These are phyloP conservation scores for Limnephilus rhombicus DNA, from an alignment of 2,888 invertebrate genomes.

Conservation along the genomic window DNA sequence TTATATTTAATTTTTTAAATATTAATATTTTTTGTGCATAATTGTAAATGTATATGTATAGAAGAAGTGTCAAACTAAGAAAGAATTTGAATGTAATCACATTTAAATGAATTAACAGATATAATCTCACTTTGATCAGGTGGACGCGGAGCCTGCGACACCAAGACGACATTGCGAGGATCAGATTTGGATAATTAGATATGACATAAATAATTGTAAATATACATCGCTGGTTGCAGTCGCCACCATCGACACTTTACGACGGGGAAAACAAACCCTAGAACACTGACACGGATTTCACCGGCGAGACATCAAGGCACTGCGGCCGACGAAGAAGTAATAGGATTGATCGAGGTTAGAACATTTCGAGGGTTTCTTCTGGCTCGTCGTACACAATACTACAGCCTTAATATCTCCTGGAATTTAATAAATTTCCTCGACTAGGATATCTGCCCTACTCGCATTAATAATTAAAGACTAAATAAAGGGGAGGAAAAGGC, in stretches of 20 bases:
- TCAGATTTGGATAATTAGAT: neutral
- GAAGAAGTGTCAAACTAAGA: neutral
- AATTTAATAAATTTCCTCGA: neutral
- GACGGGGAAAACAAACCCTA: neutral
- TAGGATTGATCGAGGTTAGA: neutral
- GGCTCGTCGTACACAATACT: neutral
- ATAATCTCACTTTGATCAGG: neutral
- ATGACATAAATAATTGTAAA: neutral
- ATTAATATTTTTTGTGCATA: neutral
- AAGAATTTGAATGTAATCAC: neutral
- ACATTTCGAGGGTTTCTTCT: constrained; percentile 1
- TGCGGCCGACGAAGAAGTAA: neutral
- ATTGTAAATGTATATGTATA: neutral
- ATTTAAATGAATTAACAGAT: neutral
- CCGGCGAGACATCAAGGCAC: neutral
- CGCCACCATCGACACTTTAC: neutral
- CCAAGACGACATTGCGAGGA: neutral
- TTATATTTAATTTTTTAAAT: no score
- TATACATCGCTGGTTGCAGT: neutral
- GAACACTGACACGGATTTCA: neutral
- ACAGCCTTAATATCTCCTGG: neutral
- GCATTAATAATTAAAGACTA: neutral
- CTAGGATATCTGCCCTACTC: neutral
- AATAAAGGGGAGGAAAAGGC: neutral
- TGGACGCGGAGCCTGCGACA: neutral